These are phyloP conservation scores for Bambusicola thoracicus DNA, from an alignment of 2,113 vertebrate species.

Conservation along the genomic window DNA sequence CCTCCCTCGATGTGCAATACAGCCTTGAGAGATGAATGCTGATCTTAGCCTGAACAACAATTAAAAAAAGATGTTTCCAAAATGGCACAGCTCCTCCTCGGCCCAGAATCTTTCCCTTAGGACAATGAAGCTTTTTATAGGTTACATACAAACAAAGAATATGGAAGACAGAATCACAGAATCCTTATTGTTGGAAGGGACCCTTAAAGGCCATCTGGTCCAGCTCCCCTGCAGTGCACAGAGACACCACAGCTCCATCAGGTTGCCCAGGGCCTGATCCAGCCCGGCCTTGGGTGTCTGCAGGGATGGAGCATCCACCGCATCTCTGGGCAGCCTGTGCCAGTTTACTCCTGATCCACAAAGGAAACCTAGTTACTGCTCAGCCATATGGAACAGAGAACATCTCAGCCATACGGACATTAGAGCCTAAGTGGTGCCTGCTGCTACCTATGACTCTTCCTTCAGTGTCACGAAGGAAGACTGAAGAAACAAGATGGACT, in stretches of 20 bases:
- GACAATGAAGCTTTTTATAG: neutral
- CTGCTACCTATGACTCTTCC: neutral
- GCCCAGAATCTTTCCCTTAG: neutral
- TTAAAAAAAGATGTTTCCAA: slow-evolving; percentile 14
- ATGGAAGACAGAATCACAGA: neutral
- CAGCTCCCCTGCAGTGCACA: no score
- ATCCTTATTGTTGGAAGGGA: no score
- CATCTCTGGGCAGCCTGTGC: no score
- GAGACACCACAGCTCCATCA: no score
- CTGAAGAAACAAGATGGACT: neutral
- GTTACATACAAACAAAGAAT: neutral
- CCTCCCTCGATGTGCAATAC: neutral
- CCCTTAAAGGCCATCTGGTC: no score
- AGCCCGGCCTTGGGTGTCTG: no score
- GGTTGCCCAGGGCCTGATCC: no score
- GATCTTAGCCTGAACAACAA: slow-evolving; percentile 2
- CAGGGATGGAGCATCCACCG: no score
- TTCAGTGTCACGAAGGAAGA: rapidly evolving
- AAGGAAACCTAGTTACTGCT: neutral
- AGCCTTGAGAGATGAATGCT: neutral
- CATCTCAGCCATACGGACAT: neutral
- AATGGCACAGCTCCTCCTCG: neutral
- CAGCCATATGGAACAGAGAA: neutral
- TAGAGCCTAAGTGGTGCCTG: neutral
- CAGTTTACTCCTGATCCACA: neutral